These are phyloP conservation scores for Osmerus mordax DNA, from an alignment of 2,113 vertebrate species.

Conservation along the genomic window DNA sequence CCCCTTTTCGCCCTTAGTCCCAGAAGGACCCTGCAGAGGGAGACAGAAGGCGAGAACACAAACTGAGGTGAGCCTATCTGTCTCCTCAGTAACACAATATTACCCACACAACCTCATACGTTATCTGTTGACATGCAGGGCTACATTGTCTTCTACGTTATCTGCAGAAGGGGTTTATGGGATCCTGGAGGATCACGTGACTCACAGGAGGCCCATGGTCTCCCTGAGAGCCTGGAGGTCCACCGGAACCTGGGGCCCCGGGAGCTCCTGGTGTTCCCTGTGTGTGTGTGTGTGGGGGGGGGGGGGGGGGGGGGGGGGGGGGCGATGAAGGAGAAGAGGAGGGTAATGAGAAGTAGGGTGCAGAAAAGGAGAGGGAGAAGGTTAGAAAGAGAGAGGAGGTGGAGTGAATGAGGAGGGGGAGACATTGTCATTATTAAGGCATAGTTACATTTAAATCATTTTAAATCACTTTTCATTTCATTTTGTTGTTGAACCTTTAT, in stretches of 20 bases:
- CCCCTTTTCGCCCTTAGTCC: slow-evolving; percentile 88
- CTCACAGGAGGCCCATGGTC: slow-evolving; percentile 87
- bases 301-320: no score
- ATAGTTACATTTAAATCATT: no score
- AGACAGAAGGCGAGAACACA: neutral
- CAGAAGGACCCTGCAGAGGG: slow-evolving; percentile 77
- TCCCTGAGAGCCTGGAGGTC: slow-evolving; percentile 83
- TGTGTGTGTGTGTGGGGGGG: no score
- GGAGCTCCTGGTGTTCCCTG: slow-evolving; percentile 90
- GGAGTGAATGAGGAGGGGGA: slow-evolving; percentile 5
- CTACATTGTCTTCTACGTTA: no score
- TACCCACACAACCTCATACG: no score
- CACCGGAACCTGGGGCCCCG: slow-evolving; percentile 81
- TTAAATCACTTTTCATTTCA: neutral
- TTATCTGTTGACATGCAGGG: neutral
- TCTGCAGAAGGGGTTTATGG: no score
- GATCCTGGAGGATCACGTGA: slow-evolving; percentile 24
- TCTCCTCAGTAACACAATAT: neutral
- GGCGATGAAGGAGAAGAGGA: neutral
- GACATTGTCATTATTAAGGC: neutral
- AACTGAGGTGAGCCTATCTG: neutral
- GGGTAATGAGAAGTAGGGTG: neutral
- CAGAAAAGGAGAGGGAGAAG: slow-evolving; percentile 2
- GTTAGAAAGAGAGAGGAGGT: neutral
- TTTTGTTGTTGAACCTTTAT: neutral